phyloP scores from a whole-genome alignment of 2,888 invertebrate genomes.

The Ceriagrion tenellum region DNA sequence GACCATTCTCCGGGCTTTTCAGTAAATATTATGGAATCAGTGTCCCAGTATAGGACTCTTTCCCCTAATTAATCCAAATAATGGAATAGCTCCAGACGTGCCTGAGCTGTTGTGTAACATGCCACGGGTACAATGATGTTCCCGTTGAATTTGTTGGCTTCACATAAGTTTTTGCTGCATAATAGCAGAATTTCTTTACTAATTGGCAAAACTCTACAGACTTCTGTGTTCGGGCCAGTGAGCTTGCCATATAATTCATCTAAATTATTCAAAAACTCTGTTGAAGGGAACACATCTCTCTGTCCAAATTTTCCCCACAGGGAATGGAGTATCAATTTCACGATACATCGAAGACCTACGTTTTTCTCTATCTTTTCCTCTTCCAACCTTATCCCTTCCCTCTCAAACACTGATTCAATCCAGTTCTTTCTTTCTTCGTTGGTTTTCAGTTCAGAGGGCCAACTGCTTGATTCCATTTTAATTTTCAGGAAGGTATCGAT shows the following conservation, averaged over 20 bases:
- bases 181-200: slow-evolving; percentile 71
- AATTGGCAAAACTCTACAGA: slow-evolving; percentile 70
- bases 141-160: slow-evolving; percentile 69
- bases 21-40: slow-evolving; percentile 75
- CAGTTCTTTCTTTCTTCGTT: slow-evolving; percentile 70
- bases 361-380: slow-evolving; percentile 70
- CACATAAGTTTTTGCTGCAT: slow-evolving; percentile 70
- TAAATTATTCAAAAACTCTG: not conserved
- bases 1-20: slow-evolving; percentile 53
- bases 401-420: slow-evolving; percentile 68
- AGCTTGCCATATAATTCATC: slow-evolving; percentile 70
- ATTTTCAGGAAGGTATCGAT: slow-evolving; percentile 74
- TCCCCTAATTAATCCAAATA: slow-evolving; percentile 74
- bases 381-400: slow-evolving; percentile 70
- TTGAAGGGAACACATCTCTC: not conserved
- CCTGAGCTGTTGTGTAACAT: slow-evolving; percentile 75
- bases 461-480: slow-evolving; percentile 73
- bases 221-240: slow-evolving; percentile 70
- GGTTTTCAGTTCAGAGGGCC: slow-evolving; percentile 72
- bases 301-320: slow-evolving; percentile 72
- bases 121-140: slow-evolving; percentile 75
- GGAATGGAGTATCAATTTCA: slow-evolving; percentile 72
- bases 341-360: slow-evolving; percentile 70
- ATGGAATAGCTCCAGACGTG: slow-evolving; percentile 74
- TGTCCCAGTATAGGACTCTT: slow-evolving; percentile 75